phyloP scores from a whole-genome alignment of 2,797 vertebrate species.

The Tapera naevia region DNA sequence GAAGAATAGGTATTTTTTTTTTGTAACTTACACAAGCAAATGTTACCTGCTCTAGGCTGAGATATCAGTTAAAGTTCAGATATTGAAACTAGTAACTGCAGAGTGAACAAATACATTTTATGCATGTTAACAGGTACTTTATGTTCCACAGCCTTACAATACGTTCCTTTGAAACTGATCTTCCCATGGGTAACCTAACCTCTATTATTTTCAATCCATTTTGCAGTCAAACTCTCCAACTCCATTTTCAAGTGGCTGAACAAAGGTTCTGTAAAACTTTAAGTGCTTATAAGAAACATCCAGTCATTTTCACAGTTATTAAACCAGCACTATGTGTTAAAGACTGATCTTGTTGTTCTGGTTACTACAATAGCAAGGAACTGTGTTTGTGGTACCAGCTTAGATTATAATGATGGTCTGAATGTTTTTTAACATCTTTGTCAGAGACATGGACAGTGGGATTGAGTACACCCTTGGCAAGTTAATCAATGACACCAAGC shows the following conservation, averaged over 20 bases:
- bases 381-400: conserved; percentile 8
- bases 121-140: conserved; percentile 1
- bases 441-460: too few relatives aligned
- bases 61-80: conserved; percentile 18
- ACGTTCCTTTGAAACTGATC: neutral
- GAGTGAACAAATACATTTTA: conserved; percentile 23
- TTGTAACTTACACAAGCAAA: conserved; percentile 11
- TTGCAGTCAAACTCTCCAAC: neutral
- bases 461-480: too few relatives aligned
- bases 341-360: conserved; percentile 3
- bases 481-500: too few relatives aligned
- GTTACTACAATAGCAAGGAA: conserved; percentile 37
- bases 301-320: neutral
- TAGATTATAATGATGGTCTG: conserved; percentile 20
- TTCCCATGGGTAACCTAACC: neutral
- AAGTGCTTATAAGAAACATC: neutral
- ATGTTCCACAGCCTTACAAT: neutral
- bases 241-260: neutral
- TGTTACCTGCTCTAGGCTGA: neutral
- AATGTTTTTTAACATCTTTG: neutral
- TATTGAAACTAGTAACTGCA: neutral
- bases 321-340: conserved; percentile 17
- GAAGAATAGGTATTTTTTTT: neutral
- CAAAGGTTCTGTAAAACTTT: neutral
- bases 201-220: neutral